Conservation (phyloP, 2,888 invertebrate genomes). For the Papilio protenor region DNA sequence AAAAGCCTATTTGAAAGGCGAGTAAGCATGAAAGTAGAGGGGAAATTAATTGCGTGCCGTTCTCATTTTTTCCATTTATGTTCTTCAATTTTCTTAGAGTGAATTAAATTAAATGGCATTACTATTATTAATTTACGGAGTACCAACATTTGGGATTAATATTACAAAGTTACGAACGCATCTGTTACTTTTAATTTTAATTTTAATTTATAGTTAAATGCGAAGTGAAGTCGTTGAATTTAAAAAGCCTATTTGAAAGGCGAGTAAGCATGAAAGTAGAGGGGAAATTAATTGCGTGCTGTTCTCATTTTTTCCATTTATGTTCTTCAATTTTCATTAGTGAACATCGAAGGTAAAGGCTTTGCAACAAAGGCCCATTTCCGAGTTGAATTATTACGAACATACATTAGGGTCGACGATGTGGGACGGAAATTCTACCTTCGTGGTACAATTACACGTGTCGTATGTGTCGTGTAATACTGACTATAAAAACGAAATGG, state of each 20-base stretch:
- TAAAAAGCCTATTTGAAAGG: slow-evolving; percentile 35
- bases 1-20: slow-evolving; percentile 36
- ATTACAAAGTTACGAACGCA: neutral
- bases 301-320: slow-evolving; percentile 18
- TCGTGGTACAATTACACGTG: slow-evolving; percentile 2
- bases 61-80: slow-evolving; percentile 16
- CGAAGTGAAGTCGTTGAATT: slow-evolving; percentile 26
- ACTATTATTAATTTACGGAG: neutral
- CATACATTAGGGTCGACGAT: slow-evolving; percentile 32
- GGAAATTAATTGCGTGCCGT: slow-evolving; percentile 30
- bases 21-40: slow-evolving; percentile 26
- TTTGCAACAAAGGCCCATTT: slow-evolving; percentile 30
- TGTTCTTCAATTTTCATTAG: slow-evolving; percentile 24
- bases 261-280: slow-evolving; percentile 29
- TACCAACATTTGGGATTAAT: neutral
- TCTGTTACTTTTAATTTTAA: neutral
- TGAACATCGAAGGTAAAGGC: slow-evolving; percentile 18
- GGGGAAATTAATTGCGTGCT: slow-evolving; percentile 29
- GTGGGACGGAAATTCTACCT: slow-evolving; percentile 19
- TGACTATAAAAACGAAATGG: neutral
- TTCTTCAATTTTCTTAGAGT: slow-evolving; percentile 6
- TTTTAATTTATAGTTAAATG: slow-evolving; percentile 18
- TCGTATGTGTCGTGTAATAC: neutral
- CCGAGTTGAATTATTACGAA: slow-evolving; percentile 33
- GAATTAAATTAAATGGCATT: neutral